A percentile compares a stretch with the other conserved stretches of the same genome.
phyloP scores from a whole-genome alignment of 1,140 invertebrate genomes.

The Asbolus verrucosus region DNA sequence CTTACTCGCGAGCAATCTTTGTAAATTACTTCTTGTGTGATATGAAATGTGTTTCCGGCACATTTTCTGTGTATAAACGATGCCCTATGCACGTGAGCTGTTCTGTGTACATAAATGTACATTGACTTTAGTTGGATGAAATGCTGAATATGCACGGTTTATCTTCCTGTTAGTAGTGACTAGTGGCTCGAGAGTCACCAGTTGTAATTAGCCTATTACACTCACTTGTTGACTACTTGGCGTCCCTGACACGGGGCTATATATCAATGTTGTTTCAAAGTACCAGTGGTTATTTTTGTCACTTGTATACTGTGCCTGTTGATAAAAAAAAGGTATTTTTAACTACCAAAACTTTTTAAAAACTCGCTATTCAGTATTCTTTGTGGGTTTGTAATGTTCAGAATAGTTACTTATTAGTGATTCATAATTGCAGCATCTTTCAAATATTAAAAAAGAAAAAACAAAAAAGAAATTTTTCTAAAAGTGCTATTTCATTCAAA shows the following conservation, averaged over 20 bases:
- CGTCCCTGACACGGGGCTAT: constrained; percentile 51
- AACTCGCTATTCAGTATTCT: constrained; percentile 60
- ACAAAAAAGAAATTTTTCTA: constrained; percentile 41
- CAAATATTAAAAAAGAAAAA: constrained; percentile 44
- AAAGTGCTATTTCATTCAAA: constrained; percentile 64
- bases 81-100: constrained; percentile 53
- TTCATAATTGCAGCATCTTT: constrained; percentile 46
- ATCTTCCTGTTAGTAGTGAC: constrained; percentile 65
- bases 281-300: constrained; percentile 62
- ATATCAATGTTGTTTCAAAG: constrained; percentile 60
- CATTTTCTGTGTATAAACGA: constrained; percentile 54
- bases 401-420: constrained; percentile 49
- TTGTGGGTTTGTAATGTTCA: constrained; percentile 54
- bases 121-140: constrained; percentile 59
- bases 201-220: constrained; percentile 61
- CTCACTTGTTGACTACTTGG: constrained; percentile 56
- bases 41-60: constrained; percentile 53
- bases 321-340: constrained; percentile 56
- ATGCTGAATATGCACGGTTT: constrained; percentile 64
- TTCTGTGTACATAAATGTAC: constrained; percentile 61
- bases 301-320: constrained; percentile 63
- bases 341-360: constrained; percentile 51
- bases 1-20: constrained; percentile 51
- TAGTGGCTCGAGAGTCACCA: constrained; percentile 58
- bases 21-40: constrained; percentile 57